Evolutionary conservation across 1,140 invertebrate genomes (phyloP).

Genomic region (Hypothenemus hampei): DNA sequence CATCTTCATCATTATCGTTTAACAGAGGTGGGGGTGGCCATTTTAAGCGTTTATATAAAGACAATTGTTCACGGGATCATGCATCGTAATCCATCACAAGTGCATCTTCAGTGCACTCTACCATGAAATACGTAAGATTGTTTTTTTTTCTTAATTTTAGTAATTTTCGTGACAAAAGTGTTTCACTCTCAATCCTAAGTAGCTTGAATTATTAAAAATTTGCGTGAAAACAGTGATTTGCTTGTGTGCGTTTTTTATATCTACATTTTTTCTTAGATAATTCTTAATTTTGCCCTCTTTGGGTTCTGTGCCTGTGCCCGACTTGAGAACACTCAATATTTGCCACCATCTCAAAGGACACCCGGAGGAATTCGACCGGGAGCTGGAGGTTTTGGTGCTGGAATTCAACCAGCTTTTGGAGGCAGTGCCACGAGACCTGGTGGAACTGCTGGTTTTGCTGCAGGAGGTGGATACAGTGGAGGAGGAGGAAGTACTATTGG

Average conservation of each 20-base stretch:
- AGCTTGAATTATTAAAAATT: background rate
- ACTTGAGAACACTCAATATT: slow-evolving; percentile 25
- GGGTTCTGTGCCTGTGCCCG: slow-evolving; percentile 26
- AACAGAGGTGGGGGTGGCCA: slow-evolving; percentile 17
- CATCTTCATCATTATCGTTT: slow-evolving; percentile 13
- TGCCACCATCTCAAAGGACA: slow-evolving; percentile 16
- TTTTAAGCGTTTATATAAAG: slow-evolving; percentile 21
- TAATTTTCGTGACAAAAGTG: background rate
- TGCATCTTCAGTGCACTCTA: slow-evolving; percentile 23
- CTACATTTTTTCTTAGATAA: background rate
- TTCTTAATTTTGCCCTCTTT: slow-evolving; percentile 17
- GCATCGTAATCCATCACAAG: slow-evolving; percentile 12
- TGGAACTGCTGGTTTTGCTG: background rate
- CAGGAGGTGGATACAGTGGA: background rate
- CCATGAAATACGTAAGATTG: slow-evolving; percentile 22
- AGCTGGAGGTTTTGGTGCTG: slow-evolving; percentile 17
- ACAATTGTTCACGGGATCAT: slow-evolving; percentile 15
- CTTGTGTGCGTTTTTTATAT: background rate
- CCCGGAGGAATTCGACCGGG: slow-evolving; percentile 15
- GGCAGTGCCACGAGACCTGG: background rate
- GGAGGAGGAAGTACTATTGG: background rate
- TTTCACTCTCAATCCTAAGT: background rate
- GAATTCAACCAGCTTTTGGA: slow-evolving; percentile 8
- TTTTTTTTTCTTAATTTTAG: slow-evolving; percentile 3
- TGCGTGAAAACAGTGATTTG: background rate